These are phyloP conservation scores for Antechinus stuartii DNA, from an alignment of 2,113 vertebrate genomes.

Conservation along the genomic window DNA sequence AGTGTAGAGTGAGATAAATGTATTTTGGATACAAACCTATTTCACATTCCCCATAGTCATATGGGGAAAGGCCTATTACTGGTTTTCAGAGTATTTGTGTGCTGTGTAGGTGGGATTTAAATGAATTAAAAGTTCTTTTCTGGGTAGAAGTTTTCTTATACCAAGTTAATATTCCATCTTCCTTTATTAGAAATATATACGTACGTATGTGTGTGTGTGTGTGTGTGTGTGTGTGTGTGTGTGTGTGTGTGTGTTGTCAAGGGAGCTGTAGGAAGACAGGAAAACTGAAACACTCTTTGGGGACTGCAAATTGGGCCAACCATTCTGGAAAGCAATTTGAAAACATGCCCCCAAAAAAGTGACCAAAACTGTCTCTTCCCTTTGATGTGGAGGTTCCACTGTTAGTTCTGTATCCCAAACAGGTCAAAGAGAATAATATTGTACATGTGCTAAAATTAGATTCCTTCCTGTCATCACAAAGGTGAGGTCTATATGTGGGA, in stretches of 20 bases:
- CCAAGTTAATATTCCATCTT: constrained; percentile 1
- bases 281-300: neutral
- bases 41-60: constrained; percentile 67
- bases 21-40: constrained; percentile 56
- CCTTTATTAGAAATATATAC: neutral
- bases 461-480: neutral
- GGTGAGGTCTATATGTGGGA: neutral
- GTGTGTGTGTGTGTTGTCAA: neutral
- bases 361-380: neutral
- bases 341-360: neutral
- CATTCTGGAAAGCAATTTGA: neutral
- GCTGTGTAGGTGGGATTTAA: constrained; percentile 62
- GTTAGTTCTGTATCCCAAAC: neutral
- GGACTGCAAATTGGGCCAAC: neutral
- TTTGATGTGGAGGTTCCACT: neutral
- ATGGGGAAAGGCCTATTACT: constrained; percentile 62
- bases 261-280: neutral
- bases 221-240: no score
- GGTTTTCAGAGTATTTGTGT: constrained; percentile 25
- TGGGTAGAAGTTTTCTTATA: constrained; percentile 56
- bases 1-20: constrained; percentile 76
- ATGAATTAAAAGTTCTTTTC: constrained; percentile 58
- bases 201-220: no score
- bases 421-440: neutral
- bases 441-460: neutral